phyloP scores from a whole-genome alignment of 1,140 invertebrate genomes.

The Laupala kohalensis region DNA sequence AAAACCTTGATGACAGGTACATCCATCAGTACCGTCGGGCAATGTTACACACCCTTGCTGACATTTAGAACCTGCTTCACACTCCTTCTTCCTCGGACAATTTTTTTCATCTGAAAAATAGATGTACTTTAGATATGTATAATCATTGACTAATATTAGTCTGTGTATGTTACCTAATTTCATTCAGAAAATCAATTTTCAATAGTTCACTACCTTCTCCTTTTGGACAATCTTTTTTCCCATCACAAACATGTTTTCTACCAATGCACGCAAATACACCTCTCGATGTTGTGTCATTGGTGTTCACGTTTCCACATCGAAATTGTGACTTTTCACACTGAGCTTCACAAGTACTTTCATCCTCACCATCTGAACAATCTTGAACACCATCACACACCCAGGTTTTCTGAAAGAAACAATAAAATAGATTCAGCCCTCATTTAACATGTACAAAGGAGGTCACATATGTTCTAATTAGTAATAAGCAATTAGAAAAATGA shows the following conservation, averaged over 20 bases:
- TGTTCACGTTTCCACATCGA: conserved; percentile 35
- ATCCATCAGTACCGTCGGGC: conserved; percentile 45
- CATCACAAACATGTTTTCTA: conserved; percentile 62
- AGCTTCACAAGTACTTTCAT: conserved; percentile 61
- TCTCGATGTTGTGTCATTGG: conserved; percentile 33
- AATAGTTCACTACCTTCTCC: conserved; percentile 39
- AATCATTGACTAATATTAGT: too few relatives aligned
- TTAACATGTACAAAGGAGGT: too few relatives aligned
- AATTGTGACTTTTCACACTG: conserved; percentile 58
- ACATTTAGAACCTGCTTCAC: conserved; percentile 47
- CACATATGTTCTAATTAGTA: too few relatives aligned
- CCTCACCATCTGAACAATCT: conserved; percentile 72
- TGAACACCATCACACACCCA: conserved; percentile 76
- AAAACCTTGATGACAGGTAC: conserved; percentile 68
- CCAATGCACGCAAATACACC: conserved; percentile 42
- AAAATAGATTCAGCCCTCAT: too few relatives aligned
- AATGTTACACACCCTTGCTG: conserved; percentile 57
- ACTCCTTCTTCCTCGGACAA: conserved; percentile 56
- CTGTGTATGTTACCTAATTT: too few relatives aligned
- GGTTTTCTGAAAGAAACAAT: conserved; percentile 39
- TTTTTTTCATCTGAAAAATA: conserved; percentile 48
- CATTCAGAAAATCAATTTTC: neutral
- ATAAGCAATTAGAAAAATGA: too few relatives aligned
- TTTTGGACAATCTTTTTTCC: conserved; percentile 53
- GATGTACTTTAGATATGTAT: neutral